Conservation (phyloP, 2,113 vertebrate genomes). For the Maccullochella peelii region DNA sequence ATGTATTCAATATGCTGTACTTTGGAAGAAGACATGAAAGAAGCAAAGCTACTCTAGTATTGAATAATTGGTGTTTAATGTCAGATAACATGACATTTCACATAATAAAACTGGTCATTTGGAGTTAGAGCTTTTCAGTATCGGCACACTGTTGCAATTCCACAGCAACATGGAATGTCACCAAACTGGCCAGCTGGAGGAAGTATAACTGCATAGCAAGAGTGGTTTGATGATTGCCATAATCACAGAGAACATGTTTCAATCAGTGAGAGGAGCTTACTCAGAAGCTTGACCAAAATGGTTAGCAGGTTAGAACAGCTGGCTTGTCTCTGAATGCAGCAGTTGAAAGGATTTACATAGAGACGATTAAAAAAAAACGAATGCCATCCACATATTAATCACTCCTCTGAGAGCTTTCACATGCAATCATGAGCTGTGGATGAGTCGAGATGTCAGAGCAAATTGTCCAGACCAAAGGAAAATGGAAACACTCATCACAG, state of each 20-base stretch:
- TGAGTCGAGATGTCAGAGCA: slow-evolving; percentile 45
- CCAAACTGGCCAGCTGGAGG: slow-evolving; percentile 63
- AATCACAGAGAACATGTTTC: slow-evolving; percentile 63
- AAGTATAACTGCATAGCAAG: slow-evolving; percentile 35
- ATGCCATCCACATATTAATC: slow-evolving; percentile 53
- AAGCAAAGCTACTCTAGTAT: neutral
- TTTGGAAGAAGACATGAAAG: neutral
- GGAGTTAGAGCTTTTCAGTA: slow-evolving; percentile 9
- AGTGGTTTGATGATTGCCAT: slow-evolving; percentile 57
- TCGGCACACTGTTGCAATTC: slow-evolving; percentile 29
- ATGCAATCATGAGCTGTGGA: slow-evolving; percentile 35
- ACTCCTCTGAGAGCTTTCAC: slow-evolving; percentile 39
- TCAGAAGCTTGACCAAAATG: slow-evolving; percentile 52
- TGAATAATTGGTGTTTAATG: slow-evolving; percentile 15
- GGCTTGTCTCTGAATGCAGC: slow-evolving; percentile 31
- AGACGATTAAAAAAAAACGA: slow-evolving; percentile 25
- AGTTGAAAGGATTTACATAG: slow-evolving; percentile 50
- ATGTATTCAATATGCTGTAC: neutral
- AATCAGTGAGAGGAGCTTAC: slow-evolving; percentile 56
- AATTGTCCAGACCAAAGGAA: slow-evolving; percentile 44
- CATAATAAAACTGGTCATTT: slow-evolving; percentile 10
- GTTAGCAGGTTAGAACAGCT: slow-evolving; percentile 58
- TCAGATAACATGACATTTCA: slow-evolving; percentile 10
- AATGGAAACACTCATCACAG: slow-evolving; percentile 54
- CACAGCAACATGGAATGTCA: slow-evolving; percentile 31